Base-by-base conservation (phyloP, 2,113 vertebrate genomes). In the Ophiodon elongatus region DNA sequence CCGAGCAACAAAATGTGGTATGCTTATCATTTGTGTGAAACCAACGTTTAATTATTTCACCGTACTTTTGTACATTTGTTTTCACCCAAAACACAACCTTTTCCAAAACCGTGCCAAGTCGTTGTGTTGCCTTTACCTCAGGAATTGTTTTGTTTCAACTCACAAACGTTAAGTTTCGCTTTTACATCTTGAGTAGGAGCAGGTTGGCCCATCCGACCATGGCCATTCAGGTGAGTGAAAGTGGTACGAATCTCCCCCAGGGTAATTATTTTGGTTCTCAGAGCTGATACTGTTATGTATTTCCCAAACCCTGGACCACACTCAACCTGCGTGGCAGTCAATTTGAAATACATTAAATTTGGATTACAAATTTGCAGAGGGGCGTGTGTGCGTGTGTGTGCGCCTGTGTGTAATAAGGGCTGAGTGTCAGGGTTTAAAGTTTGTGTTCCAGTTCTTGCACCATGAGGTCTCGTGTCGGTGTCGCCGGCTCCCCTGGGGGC, bases 221-320 rank as follows among this genome's bases (percentile, higher is more conserved):
- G n/a, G n/a, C 4, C 37, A 39, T 39, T 39, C 37, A 27, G 25
- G 54, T 5, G 25, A 25, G 25, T 25, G n/a, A 57, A 6, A 57
- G 47, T 52, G 47, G 47, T 52, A 52, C 5, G 21, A 21, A 52
- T 7, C 47, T 29, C 50, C 52, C 29, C 21, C 39, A 35, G 60
- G 35, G 41, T 50, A 57, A 80, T 82, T 65, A 77, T 56, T 59
- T 27, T 57, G 54, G 29, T 75, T 67, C 73, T 86, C 64, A 76
- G 29, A 21, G 43, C 25, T 79, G 50, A 57, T 85, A 54, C 74
- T 80, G 63, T 83, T 57, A 45, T 81, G 19, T 21, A 13, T 80
- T 71, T 73, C 6, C 69, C 69, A 60, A 43, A 72, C 33, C 8
- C 39, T 78, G 39, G 60, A 63, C n/a, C 23, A 64, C 0, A 15